Conservation (phyloP, 2,113 vertebrate genomes). For the Saccopteryx leptura region DNA sequence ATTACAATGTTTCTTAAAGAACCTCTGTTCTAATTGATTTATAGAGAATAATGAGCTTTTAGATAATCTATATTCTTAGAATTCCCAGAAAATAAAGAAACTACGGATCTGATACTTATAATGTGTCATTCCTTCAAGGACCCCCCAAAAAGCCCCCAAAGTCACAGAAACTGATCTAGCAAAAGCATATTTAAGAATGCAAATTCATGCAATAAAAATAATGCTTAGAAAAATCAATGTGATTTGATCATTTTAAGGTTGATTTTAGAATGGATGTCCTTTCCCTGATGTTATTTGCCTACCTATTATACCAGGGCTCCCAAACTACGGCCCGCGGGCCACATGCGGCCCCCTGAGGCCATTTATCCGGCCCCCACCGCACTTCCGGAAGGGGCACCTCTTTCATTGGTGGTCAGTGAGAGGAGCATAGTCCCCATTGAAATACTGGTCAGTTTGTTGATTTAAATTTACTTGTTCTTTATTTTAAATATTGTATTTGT, state of each 20-base stretch:
- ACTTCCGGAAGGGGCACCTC: too few relatives aligned
- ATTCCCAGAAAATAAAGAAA: constrained; percentile 14
- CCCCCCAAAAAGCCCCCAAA: neutral
- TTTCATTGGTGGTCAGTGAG: too few relatives aligned
- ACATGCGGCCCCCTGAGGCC: too few relatives aligned
- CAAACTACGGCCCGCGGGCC: too few relatives aligned
- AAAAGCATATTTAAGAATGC: neutral
- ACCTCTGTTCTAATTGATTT: neutral
- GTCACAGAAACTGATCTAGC: neutral
- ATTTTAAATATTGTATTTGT: too few relatives aligned
- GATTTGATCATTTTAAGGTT: neutral
- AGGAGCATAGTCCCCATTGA: too few relatives aligned
- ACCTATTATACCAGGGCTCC: neutral
- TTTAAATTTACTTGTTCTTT: too few relatives aligned
- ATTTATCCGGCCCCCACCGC: too few relatives aligned
- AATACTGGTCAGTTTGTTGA: too few relatives aligned
- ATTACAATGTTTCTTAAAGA: neutral
- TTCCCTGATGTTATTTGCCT: neutral
- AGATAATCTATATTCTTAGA: neutral
- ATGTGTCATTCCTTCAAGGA: neutral
- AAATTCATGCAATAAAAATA: constrained; percentile 16
- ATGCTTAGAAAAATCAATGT: neutral
- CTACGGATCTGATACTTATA: neutral
- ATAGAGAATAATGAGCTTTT: neutral
- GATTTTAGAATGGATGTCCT: neutral